These are phyloP conservation scores for Gopherus flavomarginatus DNA, from an alignment of 2,113 vertebrate species.

Conservation along the genomic window DNA sequence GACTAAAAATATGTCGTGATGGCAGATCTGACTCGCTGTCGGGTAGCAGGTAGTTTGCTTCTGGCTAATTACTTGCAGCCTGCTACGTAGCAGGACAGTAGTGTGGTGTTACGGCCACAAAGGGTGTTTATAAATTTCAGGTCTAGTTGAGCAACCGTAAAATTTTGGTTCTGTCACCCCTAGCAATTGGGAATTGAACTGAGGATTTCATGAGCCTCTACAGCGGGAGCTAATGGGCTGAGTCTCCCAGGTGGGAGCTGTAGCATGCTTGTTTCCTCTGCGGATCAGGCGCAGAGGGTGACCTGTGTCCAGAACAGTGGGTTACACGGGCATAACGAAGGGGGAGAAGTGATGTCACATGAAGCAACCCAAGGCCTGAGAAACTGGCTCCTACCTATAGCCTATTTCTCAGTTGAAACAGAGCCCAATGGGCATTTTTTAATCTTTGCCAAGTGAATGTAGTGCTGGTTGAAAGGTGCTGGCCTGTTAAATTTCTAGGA, in stretches of 20 bases:
- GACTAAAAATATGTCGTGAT: background rate
- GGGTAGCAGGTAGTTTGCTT: background rate
- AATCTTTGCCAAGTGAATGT: background rate
- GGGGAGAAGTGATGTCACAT: background rate
- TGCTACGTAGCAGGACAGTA: background rate
- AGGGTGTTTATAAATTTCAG: background rate
- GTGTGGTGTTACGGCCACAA: background rate
- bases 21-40: background rate
- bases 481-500: no score
- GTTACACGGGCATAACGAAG: background rate
- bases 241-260: background rate
- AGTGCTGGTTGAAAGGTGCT: background rate
- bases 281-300: background rate
- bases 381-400: background rate
- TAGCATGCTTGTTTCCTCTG: background rate
- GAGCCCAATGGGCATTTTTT: background rate
- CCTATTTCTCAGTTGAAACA: background rate
- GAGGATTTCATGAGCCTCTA: background rate
- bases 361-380: no score
- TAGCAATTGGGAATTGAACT: background rate
- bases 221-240: background rate
- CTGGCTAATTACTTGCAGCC: background rate
- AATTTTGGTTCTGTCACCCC: background rate
- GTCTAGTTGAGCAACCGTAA: background rate
- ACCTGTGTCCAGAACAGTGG: background rate